A percentile compares a stretch with the other conserved stretches of the same genome.
phyloP scores from a whole-genome alignment of 2,888 invertebrate genomes.

The Dryococelus australis region DNA sequence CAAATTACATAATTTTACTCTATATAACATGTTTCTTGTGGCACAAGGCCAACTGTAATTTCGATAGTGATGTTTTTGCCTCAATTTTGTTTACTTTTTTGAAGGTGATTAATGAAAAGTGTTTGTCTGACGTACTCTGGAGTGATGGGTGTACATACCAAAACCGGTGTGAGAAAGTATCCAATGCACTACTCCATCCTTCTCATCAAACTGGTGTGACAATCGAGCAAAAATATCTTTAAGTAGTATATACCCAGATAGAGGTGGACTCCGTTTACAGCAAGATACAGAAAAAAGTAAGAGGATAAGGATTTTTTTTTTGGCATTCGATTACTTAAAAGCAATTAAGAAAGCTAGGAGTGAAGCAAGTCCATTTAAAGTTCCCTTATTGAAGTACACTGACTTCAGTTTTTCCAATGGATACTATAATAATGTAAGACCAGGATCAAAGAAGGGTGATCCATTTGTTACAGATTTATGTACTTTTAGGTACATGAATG shows the following conservation, averaged over 20 bases:
- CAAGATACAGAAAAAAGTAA: not conserved
- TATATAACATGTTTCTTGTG: not conserved
- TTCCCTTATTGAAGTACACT: not conserved
- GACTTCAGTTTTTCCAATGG: not conserved
- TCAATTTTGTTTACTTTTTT: not conserved
- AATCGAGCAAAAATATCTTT: not conserved
- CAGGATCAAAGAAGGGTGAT: conserved; percentile 5
- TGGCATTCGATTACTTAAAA: not conserved
- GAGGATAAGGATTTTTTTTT: not conserved
- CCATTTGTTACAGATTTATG: not conserved
- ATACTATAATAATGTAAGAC: not conserved
- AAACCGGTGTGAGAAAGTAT: not conserved
- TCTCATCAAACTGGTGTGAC: not conserved
- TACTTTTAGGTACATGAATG: not conserved
- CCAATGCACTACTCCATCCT: not conserved
- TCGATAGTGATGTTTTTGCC: not conserved
- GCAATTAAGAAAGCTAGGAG: not conserved
- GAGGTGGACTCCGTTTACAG: not conserved
- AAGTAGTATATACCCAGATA: not conserved
- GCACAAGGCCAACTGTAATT: not conserved
- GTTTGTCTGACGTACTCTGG: not conserved
- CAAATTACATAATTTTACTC: not conserved
- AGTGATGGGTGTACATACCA: not conserved
- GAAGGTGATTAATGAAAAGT: not conserved
- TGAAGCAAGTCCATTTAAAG: not conserved